Evolutionary conservation across 2,113 vertebrate genomes (phyloP).

Genomic region (Rattus norvegicus): DNA sequence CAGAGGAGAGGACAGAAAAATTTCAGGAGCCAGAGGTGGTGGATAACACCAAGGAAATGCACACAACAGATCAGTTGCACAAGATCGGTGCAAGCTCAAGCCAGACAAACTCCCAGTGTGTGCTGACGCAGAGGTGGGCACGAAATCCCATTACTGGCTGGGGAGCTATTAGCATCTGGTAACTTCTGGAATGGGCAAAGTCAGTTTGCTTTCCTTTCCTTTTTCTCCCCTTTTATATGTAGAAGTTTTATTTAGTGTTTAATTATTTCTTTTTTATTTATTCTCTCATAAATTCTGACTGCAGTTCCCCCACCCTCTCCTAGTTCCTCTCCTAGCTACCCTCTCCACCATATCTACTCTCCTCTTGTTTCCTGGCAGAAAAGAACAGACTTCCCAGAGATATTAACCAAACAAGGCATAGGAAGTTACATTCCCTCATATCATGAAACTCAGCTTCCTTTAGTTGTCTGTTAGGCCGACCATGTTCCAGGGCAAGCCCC

Average conservation of each 20-base stretch:
- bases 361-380: not conserved
- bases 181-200: not conserved
- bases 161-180: not conserved
- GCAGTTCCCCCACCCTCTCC: not conserved
- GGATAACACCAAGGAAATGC: not conserved
- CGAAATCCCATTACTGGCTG: not conserved
- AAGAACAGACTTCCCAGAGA: not conserved
- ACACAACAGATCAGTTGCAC: not conserved
- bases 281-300: not conserved
- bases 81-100: not conserved
- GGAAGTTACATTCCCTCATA: not conserved
- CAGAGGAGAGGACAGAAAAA: not conserved
- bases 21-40: not conserved
- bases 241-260: not conserved
- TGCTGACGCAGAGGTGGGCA: accelerated
- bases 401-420: not conserved
- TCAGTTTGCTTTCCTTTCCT: not conserved
- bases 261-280: not conserved
- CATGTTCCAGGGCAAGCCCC: not conserved
- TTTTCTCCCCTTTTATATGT: no score
- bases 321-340: not conserved
- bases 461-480: not conserved
- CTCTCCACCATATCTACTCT: not conserved
- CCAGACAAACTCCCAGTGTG: not conserved
- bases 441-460: not conserved